These are phyloP conservation scores for Regulus satrapa DNA, from an alignment of 2,113 vertebrate species.

Conservation along the genomic window DNA sequence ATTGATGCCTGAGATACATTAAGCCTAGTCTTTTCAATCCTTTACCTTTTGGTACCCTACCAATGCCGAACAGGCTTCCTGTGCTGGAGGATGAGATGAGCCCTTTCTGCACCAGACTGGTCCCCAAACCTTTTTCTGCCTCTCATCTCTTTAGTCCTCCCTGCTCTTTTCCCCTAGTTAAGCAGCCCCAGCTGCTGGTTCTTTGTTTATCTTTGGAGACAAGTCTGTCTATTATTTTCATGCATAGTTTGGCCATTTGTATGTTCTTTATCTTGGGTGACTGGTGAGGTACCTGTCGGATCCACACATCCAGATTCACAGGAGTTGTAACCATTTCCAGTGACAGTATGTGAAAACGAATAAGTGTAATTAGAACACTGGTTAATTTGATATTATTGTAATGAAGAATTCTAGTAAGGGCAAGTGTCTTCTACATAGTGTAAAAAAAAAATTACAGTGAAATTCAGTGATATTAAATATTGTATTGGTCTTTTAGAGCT, in stretches of 20 bases:
- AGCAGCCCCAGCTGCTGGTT: neutral
- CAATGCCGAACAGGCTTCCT: neutral
- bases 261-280: neutral
- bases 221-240: neutral
- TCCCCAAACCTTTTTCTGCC: neutral
- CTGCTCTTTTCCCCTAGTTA: neutral
- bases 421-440: neutral
- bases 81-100: neutral
- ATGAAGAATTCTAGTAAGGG: neutral
- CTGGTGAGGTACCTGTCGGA: neutral
- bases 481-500: neutral
- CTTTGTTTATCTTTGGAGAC: neutral
- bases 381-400: neutral
- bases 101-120: neutral
- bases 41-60: neutral
- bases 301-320: neutral
- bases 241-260: neutral
- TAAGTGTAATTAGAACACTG: neutral
- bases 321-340: neutral
- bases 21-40: neutral
- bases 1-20: neutral
- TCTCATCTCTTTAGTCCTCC: neutral
- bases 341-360: neutral
- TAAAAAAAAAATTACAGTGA: neutral
- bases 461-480: neutral